A percentile compares a stretch with the other conserved stretches of the same genome.
Evolutionary conservation across 2,888 invertebrate species (phyloP).

Genomic region (Synergus umbraculus): DNA sequence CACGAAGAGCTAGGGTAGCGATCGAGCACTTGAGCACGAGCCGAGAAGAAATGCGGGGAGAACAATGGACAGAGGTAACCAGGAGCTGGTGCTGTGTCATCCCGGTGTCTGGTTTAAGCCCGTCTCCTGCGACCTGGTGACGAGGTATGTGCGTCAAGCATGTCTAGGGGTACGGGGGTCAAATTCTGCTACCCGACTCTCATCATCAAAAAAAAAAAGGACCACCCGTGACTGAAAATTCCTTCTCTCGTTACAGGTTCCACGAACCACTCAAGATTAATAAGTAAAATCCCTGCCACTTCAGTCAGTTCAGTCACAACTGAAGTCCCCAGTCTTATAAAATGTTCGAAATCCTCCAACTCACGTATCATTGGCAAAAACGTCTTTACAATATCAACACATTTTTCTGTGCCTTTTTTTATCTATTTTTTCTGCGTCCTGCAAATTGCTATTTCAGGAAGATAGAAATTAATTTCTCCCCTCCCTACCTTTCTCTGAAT

Average conservation of each 20-base stretch:
- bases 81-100: constrained; percentile 74
- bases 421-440: too few relatives aligned
- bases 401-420: too few relatives aligned
- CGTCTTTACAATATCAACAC: too few relatives aligned
- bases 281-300: not conserved
- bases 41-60: constrained; percentile 73
- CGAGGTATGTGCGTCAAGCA: constrained; percentile 62
- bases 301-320: not conserved
- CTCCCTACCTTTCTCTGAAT: too few relatives aligned
- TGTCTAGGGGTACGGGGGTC: not conserved
- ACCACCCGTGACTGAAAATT: constrained; percentile 14
- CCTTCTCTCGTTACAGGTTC: not conserved
- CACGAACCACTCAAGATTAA: not conserved
- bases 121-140: constrained; percentile 68
- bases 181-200: constrained; percentile 26
- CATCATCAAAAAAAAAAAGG: not conserved
- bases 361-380: too few relatives aligned
- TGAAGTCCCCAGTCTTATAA: not conserved
- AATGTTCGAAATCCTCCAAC: too few relatives aligned
- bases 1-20: constrained; percentile 63
- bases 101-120: constrained; percentile 68
- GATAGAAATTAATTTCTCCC: too few relatives aligned
- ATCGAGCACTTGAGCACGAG: constrained; percentile 77
- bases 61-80: constrained; percentile 74
- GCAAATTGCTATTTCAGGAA: too few relatives aligned